These are phyloP conservation scores for Manis pentadactyla DNA, from an alignment of 2,797 vertebrate species.

Conservation along the genomic window DNA sequence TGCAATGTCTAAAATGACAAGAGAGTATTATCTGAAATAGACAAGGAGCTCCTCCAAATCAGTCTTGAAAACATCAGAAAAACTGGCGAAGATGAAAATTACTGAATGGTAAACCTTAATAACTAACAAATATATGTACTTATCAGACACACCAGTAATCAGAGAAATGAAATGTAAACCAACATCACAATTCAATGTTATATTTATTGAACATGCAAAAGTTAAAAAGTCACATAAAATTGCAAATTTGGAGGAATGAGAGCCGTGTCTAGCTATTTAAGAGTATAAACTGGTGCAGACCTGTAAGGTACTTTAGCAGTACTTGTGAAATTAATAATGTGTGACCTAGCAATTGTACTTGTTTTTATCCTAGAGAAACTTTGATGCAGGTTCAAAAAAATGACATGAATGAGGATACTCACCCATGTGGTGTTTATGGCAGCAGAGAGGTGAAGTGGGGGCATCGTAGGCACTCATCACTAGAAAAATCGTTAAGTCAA, in stretches of 20 bases:
- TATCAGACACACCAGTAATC: neutral
- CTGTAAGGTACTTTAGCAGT: neutral
- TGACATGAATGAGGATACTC: neutral
- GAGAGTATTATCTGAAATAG: neutral
- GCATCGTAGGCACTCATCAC: neutral
- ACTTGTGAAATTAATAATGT: neutral
- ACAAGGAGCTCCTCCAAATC: neutral
- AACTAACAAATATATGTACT: neutral
- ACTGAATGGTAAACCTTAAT: neutral
- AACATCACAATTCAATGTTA: neutral
- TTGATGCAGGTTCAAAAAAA: neutral
- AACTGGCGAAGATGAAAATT: neutral
- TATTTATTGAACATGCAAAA: neutral
- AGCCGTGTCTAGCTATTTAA: neutral
- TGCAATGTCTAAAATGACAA: neutral
- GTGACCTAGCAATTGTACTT: neutral
- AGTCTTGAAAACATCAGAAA: constrained; percentile 9
- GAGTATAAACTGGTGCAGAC: neutral
- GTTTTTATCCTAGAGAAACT: neutral
- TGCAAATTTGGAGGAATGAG: neutral
- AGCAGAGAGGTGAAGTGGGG: neutral
- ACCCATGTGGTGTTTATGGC: neutral
- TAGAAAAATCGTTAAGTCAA: neutral
- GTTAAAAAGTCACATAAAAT: neutral
- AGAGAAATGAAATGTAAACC: neutral